Evolutionary conservation across 2,113 vertebrate species (phyloP).

Genomic region (Ctenomys sociabilis): DNA sequence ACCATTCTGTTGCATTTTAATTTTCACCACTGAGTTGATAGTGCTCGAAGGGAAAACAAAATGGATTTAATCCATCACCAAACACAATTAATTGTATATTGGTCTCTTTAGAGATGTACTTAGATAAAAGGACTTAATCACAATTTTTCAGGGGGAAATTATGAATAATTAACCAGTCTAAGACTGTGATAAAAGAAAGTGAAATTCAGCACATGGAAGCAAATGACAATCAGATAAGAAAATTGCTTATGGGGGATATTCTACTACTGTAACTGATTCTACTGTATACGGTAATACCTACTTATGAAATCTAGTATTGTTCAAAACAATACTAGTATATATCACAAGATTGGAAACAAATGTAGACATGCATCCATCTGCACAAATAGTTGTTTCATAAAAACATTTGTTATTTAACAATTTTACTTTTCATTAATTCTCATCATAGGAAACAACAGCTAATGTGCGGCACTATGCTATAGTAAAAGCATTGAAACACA

Average conservation of each 20-base stretch:
- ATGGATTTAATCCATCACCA: conserved; percentile 74
- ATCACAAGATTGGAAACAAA: neutral
- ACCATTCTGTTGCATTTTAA: conserved; percentile 70
- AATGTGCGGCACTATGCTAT: neutral
- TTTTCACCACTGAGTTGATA: conserved; percentile 62
- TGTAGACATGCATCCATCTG: neutral
- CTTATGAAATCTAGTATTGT: neutral
- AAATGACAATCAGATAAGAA: conserved; percentile 60
- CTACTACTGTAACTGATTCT: neutral
- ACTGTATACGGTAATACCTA: neutral
- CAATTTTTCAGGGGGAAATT: conserved; percentile 67
- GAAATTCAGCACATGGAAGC: conserved; percentile 63
- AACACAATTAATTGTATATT: conserved; percentile 76
- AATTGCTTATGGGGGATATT: conserved; percentile 46
- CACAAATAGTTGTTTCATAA: neutral
- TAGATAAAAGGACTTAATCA: conserved; percentile 74
- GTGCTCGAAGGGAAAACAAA: conserved; percentile 75
- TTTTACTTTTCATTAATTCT: neutral
- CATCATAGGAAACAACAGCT: neutral
- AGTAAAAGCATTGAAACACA: neutral
- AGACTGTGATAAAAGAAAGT: conserved; percentile 61
- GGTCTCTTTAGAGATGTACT: conserved; percentile 41
- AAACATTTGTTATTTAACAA: neutral
- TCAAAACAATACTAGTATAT: neutral
- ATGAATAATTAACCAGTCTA: conserved; percentile 72